These are phyloP conservation scores for Buphagus erythrorhynchus DNA, from an alignment of 2,797 vertebrate species.

Conservation along the genomic window DNA sequence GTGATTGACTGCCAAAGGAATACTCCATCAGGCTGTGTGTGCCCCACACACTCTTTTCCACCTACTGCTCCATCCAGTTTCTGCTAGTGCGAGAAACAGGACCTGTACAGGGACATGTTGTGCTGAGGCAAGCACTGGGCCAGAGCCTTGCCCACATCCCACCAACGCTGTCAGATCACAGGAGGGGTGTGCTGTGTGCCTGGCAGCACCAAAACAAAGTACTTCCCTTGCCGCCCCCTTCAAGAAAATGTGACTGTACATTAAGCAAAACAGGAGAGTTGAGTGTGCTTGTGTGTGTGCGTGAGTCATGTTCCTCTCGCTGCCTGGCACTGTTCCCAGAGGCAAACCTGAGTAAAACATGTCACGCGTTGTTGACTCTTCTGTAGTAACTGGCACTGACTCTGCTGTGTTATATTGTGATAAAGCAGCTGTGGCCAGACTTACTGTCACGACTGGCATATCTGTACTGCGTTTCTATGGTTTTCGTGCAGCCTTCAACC, in stretches of 20 bases:
- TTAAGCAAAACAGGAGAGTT: not conserved
- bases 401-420: conserved; percentile 16
- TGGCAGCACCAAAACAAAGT: not conserved
- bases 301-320: not conserved
- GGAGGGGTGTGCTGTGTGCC: not conserved
- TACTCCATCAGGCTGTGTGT: not conserved
- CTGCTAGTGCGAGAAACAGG: not conserved
- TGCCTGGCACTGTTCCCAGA: conserved; percentile 46
- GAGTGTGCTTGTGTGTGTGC: not conserved
- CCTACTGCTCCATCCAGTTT: not conserved
- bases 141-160: not conserved
- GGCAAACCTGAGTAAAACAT: conserved; percentile 39
- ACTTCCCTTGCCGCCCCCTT: not conserved
- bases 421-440: not conserved
- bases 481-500: not conserved
- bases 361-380: conserved; percentile 43
- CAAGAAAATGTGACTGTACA: not conserved
- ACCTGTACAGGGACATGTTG: not conserved
- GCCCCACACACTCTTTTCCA: not conserved
- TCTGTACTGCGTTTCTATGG: not conserved
- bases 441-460: not conserved
- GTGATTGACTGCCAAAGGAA: not conserved
- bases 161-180: rapidly evolving
- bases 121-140: not conserved
- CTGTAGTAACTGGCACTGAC: conserved; percentile 32